These are phyloP conservation scores for Aphaenogaster floridana DNA, from an alignment of 1,140 invertebrate species.

Conservation along the genomic window DNA sequence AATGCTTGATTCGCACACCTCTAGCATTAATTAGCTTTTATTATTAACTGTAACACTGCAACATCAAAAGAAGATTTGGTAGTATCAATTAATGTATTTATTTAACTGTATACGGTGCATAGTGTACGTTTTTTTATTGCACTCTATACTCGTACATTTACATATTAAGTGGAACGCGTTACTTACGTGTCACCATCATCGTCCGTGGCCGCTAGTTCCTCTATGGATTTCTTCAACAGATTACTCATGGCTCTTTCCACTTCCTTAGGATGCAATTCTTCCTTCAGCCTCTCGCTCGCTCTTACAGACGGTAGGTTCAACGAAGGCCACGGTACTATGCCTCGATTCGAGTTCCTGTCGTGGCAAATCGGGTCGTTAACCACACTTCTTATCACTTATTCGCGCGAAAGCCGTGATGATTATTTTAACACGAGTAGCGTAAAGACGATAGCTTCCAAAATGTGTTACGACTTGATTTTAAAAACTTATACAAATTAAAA, in stretches of 20 bases:
- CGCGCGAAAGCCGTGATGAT: not conserved
- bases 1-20: too few species aligned
- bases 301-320: slow-evolving; percentile 77
- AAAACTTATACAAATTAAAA: not conserved
- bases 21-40: not conserved
- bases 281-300: slow-evolving; percentile 77
- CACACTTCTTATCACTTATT: slow-evolving; percentile 37
- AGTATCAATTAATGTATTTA: not conserved
- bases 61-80: not conserved
- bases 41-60: not conserved
- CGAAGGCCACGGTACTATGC: slow-evolving; percentile 73
- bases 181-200: slow-evolving; percentile 82
- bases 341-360: slow-evolving; percentile 23
- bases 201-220: slow-evolving; percentile 71
- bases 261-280: slow-evolving; percentile 73
- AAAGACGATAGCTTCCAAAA: not conserved
- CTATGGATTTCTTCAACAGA: slow-evolving; percentile 74
- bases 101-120: too few species aligned
- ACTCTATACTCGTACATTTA: not conserved
- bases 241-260: slow-evolving; percentile 79
- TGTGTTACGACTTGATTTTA: not conserved
- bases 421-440: not conserved
- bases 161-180: not conserved
- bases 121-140: not conserved
- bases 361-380: slow-evolving; percentile 23